These are phyloP conservation scores for Chaetodon trifascialis DNA, from an alignment of 2,113 vertebrate species.

Conservation along the genomic window DNA sequence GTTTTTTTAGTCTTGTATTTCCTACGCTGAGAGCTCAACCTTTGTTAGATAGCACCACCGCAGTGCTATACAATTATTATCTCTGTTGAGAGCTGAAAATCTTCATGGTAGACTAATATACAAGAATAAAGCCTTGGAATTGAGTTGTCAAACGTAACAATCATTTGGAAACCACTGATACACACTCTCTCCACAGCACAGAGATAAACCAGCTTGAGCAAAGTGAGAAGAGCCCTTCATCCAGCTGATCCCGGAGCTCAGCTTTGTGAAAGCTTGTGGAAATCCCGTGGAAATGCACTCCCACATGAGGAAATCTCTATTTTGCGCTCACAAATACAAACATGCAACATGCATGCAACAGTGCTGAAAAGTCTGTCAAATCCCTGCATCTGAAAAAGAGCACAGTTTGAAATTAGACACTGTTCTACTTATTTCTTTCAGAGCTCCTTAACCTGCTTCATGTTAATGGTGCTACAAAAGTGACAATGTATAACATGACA, in stretches of 20 bases:
- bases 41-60: background rate
- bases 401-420: background rate
- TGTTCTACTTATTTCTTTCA: background rate
- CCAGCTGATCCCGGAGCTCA: conserved; percentile 45
- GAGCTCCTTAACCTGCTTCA: background rate
- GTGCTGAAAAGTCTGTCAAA: background rate
- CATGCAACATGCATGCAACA: conserved; percentile 7
- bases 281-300: conserved; percentile 23
- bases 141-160: conserved; percentile 38
- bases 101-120: background rate
- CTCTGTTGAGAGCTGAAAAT: background rate
- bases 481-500: background rate
- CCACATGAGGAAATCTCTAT: conserved; percentile 20
- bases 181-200: background rate
- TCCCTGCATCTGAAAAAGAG: background rate
- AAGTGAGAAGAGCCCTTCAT: conserved; percentile 27
- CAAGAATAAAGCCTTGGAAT: conserved; percentile 24
- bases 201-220: conserved; percentile 19
- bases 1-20: conserved; percentile 16
- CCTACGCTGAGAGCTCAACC: background rate
- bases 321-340: conserved; percentile 27
- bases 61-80: background rate
- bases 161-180: conserved; percentile 20
- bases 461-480: background rate
- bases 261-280: conserved; percentile 20